These are phyloP conservation scores for Sciurus carolinensis DNA, from an alignment of 2,797 vertebrate genomes.

Conservation along the genomic window DNA sequence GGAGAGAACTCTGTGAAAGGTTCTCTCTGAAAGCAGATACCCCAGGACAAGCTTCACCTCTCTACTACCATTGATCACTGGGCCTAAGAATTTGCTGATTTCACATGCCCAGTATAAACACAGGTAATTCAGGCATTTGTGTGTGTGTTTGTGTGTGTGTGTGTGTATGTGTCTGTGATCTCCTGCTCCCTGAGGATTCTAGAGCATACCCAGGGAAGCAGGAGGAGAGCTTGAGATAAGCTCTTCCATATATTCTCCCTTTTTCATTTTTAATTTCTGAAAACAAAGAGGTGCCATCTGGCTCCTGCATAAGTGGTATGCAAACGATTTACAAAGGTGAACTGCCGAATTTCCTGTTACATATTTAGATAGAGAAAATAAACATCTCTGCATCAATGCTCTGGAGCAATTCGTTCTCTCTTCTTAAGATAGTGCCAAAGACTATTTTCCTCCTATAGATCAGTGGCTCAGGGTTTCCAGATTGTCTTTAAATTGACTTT, in stretches of 20 bases:
- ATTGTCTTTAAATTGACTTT: conserved; percentile 68
- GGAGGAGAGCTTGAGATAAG: conserved; percentile 62
- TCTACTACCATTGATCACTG: not conserved
- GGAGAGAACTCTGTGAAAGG: conserved; percentile 29
- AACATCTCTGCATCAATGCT: conserved; percentile 60
- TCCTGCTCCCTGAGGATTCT: not conserved
- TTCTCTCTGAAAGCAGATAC: conserved; percentile 28
- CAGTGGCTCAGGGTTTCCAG: conserved; percentile 46
- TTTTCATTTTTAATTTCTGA: conserved; percentile 85
- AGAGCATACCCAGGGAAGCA: not conserved
- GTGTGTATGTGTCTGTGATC: rapidly evolving
- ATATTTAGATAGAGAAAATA: conserved; percentile 82
- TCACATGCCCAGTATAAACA: not conserved
- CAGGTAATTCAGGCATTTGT: not conserved
- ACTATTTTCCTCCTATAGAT: conserved; percentile 69
- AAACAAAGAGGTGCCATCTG: conserved; percentile 88
- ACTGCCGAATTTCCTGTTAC: conserved; percentile 84
- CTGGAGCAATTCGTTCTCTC: conserved; percentile 18
- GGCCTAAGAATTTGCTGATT: not conserved
- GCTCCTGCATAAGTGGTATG: conserved; percentile 78
- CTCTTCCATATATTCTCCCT: conserved; percentile 68
- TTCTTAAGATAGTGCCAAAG: conserved; percentile 41
- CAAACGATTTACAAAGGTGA: conserved; percentile 86
- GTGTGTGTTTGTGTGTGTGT: not conserved
- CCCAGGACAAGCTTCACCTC: not conserved